phyloP scores from a whole-genome alignment of 2,113 vertebrate species.

The Amazona guildingii region DNA sequence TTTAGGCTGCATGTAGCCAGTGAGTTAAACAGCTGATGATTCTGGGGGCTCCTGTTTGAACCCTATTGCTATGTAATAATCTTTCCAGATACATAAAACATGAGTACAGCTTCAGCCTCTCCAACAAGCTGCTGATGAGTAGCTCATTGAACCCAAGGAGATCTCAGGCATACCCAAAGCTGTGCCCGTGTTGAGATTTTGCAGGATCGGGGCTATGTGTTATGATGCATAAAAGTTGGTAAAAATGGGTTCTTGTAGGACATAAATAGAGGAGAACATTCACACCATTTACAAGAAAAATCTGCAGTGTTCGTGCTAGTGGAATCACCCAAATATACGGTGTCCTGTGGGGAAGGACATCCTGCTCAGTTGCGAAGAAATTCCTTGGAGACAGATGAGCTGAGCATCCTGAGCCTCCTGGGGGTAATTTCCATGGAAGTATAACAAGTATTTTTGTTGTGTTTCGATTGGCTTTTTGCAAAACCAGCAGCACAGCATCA shows the following conservation, averaged over 20 bases:
- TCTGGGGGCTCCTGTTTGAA: constrained; percentile 51
- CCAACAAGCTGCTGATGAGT: background rate
- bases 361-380: background rate
- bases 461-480: background rate
- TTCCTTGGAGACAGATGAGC: background rate
- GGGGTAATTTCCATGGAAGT: background rate
- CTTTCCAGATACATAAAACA: constrained; percentile 41
- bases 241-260: constrained; percentile 16
- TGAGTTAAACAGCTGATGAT: constrained; percentile 24
- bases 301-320: background rate
- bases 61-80: constrained; percentile 1
- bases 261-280: constrained; percentile 38
- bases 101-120: background rate
- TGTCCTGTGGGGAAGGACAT: background rate
- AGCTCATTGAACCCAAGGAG: constrained; percentile 1
- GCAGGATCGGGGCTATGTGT: background rate
- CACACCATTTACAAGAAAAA: background rate
- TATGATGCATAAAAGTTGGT: background rate
- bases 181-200: background rate
- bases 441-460: background rate
- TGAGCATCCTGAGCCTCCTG: background rate
- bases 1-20: background rate
- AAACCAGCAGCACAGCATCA: background rate
- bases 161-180: background rate
- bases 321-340: background rate